Evolutionary conservation across 2,113 vertebrate genomes (phyloP).

Genomic region (Xyliphius kryptos): DNA sequence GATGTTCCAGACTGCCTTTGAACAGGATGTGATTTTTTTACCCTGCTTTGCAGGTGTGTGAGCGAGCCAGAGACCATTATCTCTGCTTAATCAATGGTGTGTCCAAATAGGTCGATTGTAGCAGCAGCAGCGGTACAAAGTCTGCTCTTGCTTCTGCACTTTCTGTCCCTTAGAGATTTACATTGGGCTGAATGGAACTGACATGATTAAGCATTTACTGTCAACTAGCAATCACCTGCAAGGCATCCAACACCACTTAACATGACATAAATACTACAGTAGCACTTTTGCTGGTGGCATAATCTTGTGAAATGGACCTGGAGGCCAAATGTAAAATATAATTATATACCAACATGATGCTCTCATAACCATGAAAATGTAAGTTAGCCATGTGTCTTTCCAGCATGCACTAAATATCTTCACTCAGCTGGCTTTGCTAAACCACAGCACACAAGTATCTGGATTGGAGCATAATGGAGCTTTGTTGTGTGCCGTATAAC

Average conservation of each 20-base stretch:
- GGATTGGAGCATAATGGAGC: slow-evolving; percentile 13
- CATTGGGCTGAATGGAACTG: slow-evolving; percentile 7
- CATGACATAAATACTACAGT: not conserved
- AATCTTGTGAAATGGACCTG: slow-evolving; percentile 1
- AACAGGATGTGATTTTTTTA: slow-evolving; percentile 37
- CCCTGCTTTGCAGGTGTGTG: slow-evolving; percentile 29
- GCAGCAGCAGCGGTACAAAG: slow-evolving; percentile 7
- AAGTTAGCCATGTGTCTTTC: not conserved
- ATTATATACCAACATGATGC: slow-evolving; percentile 3
- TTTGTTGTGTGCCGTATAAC: slow-evolving; percentile 15
- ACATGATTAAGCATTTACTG: slow-evolving; percentile 26
- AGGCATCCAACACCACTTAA: slow-evolving; percentile 8
- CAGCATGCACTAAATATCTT: not conserved
- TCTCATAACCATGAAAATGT: slow-evolving; percentile 12
- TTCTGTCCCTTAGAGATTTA: slow-evolving; percentile 28
- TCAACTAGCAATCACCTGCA: not conserved
- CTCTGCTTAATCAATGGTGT: slow-evolving; percentile 35
- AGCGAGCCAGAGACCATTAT: slow-evolving; percentile 20
- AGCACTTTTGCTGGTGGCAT: not conserved
- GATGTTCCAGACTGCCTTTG: slow-evolving; percentile 20
- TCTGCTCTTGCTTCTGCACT: too few relatives aligned
- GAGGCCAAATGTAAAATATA: not conserved
- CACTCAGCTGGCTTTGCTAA: not conserved
- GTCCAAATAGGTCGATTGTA: slow-evolving; percentile 28
- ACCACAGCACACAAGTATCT: slow-evolving; percentile 3